Conservation (phyloP, 2,888 invertebrate genomes). For the Oscheius sp. region DNA sequence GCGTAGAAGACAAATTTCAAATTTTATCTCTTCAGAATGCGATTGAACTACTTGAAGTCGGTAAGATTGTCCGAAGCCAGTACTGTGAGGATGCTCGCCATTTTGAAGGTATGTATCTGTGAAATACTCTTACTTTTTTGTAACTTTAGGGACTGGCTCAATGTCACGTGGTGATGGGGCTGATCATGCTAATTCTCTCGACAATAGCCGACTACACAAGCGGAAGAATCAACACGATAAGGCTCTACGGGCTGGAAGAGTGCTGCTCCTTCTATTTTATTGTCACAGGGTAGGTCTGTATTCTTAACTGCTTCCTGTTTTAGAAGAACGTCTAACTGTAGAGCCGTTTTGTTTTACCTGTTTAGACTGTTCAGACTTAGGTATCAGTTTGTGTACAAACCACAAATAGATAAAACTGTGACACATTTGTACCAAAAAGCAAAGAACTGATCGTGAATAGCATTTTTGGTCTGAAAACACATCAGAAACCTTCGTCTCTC, state of each 20-base stretch:
- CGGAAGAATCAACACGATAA: slow-evolving; percentile 62
- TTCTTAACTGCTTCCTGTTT: background rate
- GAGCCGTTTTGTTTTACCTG: too few species aligned
- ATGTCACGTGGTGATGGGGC: slow-evolving; percentile 64
- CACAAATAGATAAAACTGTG: too few species aligned
- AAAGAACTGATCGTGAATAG: too few species aligned
- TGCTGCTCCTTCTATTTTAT: slow-evolving; percentile 68
- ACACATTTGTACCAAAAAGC: too few species aligned
- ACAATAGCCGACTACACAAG: slow-evolving; percentile 65
- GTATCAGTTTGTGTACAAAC: too few species aligned
- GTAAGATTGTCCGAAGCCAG: slow-evolving; percentile 53
- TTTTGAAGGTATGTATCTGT: slow-evolving; percentile 49
- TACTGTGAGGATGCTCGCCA: slow-evolving; percentile 53
- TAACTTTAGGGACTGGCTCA: slow-evolving; percentile 63
- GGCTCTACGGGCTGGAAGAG: slow-evolving; percentile 62
- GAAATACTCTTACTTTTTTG: background rate
- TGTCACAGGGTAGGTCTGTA: slow-evolving; percentile 59
- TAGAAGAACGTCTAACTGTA: background rate
- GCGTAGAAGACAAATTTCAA: slow-evolving; percentile 10
- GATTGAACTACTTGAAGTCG: slow-evolving; percentile 55
- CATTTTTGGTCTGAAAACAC: too few species aligned
- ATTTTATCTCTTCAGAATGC: slow-evolving; percentile 42
- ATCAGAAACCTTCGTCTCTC: too few species aligned
- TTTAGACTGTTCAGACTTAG: too few species aligned
- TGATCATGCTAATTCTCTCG: slow-evolving; percentile 63